Evolutionary conservation across 2,797 vertebrate species (phyloP).

Genomic region (Hylomyscus alleni): DNA sequence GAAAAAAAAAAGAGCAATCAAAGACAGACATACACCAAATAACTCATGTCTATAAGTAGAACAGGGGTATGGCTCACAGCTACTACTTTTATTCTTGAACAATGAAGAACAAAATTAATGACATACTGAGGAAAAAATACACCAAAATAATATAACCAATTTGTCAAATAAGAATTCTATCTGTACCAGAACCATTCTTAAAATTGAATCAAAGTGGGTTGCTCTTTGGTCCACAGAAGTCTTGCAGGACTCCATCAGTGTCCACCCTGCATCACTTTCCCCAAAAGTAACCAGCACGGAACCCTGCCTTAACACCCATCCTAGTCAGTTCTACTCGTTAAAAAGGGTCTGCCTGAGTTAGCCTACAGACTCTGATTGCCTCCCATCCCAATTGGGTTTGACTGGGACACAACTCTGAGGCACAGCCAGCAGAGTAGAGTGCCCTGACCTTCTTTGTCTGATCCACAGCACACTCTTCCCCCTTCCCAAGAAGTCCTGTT

Average conservation of each 20-base stretch:
- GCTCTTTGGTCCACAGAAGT: background rate
- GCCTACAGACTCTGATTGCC: background rate
- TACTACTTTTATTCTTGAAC: slow-evolving; percentile 8
- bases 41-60: background rate
- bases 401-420: background rate
- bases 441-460: background rate
- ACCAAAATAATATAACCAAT: background rate
- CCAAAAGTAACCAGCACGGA: background rate
- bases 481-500: background rate
- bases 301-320: background rate
- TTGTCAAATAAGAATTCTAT: background rate
- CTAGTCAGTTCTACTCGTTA: background rate
- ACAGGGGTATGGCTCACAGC: background rate
- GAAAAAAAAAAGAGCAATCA: background rate
- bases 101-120: background rate
- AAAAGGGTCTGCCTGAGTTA: background rate
- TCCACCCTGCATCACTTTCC: background rate
- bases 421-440: background rate
- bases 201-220: background rate
- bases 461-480: background rate
- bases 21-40: background rate
- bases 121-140: background rate
- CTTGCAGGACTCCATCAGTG: background rate
- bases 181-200: background rate
- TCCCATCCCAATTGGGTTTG: background rate